Evolutionary conservation across 2,113 vertebrate species (phyloP), one percentile per base, ranked within the genome.

Genomic region (Vulpes ferrilata): DNA sequence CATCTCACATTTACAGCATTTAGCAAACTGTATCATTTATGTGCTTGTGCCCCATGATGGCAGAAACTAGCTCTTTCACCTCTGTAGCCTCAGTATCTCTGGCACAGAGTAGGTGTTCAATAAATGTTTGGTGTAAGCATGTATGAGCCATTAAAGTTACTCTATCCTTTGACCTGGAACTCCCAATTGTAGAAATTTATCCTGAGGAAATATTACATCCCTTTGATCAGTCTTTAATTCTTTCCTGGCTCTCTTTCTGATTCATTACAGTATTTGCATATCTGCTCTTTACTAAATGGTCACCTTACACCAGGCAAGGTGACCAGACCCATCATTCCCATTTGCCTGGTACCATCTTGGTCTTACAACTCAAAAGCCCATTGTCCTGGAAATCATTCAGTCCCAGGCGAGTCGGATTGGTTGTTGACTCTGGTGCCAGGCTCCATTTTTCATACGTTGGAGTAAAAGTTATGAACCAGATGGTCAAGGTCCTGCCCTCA

Each of bases 201-300:
- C 62, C 48, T 76, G 64, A 96, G 82, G 60, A 97, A 93, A 80
- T 93, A 71, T 59, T 87, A 88, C 11, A 25, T 76, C 73, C 38
- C 38, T 74, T 48, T 20, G 15, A 93, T 55, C 53, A 20, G 51
- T 57, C 65, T 55, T 5, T 55, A n/a, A 73, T 38, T 80, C 69
- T 20, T 88, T 67, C 16, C 17, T 57, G 64, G 7, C 48, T 15
- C 65, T 76, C 30, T 16, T 59, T 35, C 43, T 74, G 73, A 76
- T 59, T 59, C 79, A 4, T 7, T 32, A 20, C 8, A 51, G 15
- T 65, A 43, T 60, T 35, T 60, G 60, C 17, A 13, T 64, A 25
- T 62, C 78, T 59, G 62, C 27, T 81, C 2, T 81, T 74, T 48
- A 76, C 51, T 32, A 51, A 38, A 55, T 23, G 30, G 53, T 43